Conservation (phyloP, 2,888 invertebrate species). For the Hemithea aestivaria region DNA sequence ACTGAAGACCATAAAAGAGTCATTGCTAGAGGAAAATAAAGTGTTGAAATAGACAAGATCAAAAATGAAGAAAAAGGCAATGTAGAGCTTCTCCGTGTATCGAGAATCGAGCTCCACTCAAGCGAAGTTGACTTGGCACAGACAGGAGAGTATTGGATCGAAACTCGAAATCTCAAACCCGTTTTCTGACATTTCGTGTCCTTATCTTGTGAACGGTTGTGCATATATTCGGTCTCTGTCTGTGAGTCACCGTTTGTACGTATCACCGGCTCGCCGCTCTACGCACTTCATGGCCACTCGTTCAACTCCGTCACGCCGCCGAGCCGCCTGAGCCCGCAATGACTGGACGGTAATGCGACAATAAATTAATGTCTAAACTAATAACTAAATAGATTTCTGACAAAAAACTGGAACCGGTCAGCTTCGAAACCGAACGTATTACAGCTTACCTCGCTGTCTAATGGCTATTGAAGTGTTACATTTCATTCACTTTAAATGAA, state of each 20-base stretch:
- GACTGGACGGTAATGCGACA: conserved; percentile 68
- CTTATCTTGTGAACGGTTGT: conserved; percentile 46
- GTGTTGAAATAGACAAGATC: conserved; percentile 31
- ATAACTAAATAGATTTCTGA: conserved; percentile 58
- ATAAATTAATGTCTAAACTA: conserved; percentile 67
- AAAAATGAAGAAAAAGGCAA: conserved; percentile 40
- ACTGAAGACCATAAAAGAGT: conserved; percentile 3
- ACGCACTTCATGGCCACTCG: conserved; percentile 78
- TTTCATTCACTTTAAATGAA: conserved; percentile 1
- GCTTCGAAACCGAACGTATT: conserved; percentile 34
- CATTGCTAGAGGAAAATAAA: conserved; percentile 14
- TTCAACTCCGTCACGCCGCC: conserved; percentile 66
- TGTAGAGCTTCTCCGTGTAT: conserved; percentile 51
- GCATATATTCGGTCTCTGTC: conserved; percentile 60
- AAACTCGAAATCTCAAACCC: conserved; percentile 77
- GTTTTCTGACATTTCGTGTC: conserved; percentile 62
- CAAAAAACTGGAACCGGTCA: conserved; percentile 35
- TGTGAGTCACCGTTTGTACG: conserved; percentile 75
- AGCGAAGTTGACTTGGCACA: conserved; percentile 65
- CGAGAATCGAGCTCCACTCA: conserved; percentile 55
- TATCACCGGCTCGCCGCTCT: conserved; percentile 66
- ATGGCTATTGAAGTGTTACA: conserved; percentile 3
- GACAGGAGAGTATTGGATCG: conserved; percentile 76
- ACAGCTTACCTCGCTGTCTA: neutral
- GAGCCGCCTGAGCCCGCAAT: conserved; percentile 55